These are phyloP conservation scores for Parazoanthus atlanticus DNA, from an alignment of 92 coral and sea anemone species.

Conservation along the genomic window DNA sequence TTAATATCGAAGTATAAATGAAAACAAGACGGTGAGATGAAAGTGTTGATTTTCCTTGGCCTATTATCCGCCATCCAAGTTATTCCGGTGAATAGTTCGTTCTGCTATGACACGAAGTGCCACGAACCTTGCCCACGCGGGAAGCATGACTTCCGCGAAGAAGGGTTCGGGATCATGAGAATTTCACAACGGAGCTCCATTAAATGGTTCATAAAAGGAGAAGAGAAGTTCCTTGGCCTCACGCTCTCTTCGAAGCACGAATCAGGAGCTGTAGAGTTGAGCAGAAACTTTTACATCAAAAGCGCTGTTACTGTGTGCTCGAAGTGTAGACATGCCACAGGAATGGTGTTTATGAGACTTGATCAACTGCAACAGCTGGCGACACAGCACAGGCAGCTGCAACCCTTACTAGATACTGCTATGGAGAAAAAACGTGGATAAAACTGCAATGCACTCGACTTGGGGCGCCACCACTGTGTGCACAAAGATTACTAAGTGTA, in stretches of 20 bases:
- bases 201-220: slow-evolving; percentile 55
- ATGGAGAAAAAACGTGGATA: neutral
- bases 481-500: slow-evolving; percentile 48
- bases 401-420: slow-evolving; percentile 48
- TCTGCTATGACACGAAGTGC: neutral
- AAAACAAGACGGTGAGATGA: neutral
- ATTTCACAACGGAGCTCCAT: slow-evolving; percentile 69
- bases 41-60: neutral
- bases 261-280: slow-evolving; percentile 47
- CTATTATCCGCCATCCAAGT: neutral
- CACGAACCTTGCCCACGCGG: slow-evolving; percentile 52
- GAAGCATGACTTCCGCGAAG: slow-evolving; percentile 71
- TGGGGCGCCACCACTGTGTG: slow-evolving; percentile 60
- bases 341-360: slow-evolving; percentile 70
- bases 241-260: slow-evolving; percentile 57
- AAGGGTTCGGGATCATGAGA: slow-evolving; percentile 64
- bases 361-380: slow-evolving; percentile 57
- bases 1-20: neutral
- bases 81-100: neutral
- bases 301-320: slow-evolving; percentile 72
- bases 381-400: slow-evolving; percentile 49
- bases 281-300: slow-evolving; percentile 51
- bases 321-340: slow-evolving; percentile 77
- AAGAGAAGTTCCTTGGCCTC: slow-evolving; percentile 62
- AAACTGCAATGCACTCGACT: neutral